Evolutionary conservation across 1,140 invertebrate species (phyloP).

Genomic region (Leptinotarsa undecemlineata): DNA sequence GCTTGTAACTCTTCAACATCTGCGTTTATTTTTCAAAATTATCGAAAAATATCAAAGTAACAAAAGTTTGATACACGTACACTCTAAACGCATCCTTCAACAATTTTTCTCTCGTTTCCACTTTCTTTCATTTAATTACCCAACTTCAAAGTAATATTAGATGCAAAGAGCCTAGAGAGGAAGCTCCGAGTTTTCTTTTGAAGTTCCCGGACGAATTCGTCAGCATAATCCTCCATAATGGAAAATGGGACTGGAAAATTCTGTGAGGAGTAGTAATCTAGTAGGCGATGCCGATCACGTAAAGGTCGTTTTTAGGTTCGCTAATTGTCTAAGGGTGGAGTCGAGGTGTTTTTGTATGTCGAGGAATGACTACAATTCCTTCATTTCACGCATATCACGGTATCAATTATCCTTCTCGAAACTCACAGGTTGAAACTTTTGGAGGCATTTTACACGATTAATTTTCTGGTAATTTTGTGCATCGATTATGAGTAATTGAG

Average conservation of each 20-base stretch:
- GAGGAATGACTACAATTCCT: neutral
- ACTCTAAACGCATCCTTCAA: too few species aligned
- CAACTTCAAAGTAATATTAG: conserved; percentile 7
- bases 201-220: conserved; percentile 17
- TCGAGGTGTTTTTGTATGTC: conserved; percentile 10
- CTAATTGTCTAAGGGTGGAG: conserved; percentile 22
- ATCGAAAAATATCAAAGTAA: too few species aligned
- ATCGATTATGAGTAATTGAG: too few species aligned
- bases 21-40: too few species aligned
- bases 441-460: too few species aligned
- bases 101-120: neutral
- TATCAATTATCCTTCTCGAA: too few species aligned
- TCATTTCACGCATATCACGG: neutral
- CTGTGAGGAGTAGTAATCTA: conserved; percentile 14
- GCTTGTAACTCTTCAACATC: too few species aligned
- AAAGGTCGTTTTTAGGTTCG: conserved; percentile 24
- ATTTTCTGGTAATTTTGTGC: too few species aligned
- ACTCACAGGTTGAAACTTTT: too few species aligned
- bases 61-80: too few species aligned
- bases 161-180: neutral
- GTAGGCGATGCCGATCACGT: conserved; percentile 21
- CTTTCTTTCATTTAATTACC: neutral
- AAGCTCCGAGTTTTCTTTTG: conserved; percentile 11
- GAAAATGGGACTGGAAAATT: conserved; percentile 11
- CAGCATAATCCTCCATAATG: conserved; percentile 22